phyloP scores from a whole-genome alignment of 2,113 vertebrate species.

The Brachypodius melanocephalos region DNA sequence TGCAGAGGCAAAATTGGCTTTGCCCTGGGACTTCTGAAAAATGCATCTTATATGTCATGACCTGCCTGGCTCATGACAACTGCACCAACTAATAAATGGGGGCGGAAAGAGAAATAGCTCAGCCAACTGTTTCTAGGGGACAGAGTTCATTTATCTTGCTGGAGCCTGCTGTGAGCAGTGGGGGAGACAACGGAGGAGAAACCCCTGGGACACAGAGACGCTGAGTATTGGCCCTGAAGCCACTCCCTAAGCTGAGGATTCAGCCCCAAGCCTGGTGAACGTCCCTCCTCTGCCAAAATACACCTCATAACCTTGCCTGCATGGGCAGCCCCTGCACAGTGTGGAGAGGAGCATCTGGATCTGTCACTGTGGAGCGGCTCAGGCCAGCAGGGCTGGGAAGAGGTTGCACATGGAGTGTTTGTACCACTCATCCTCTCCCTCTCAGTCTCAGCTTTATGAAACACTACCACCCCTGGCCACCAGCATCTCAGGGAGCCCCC shows the following conservation, averaged over 20 bases:
- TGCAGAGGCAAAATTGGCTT: constrained; percentile 34
- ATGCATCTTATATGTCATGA: constrained; percentile 51
- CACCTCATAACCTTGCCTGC: background rate
- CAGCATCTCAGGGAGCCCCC: background rate
- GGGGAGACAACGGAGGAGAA: accelerated
- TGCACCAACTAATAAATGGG: constrained; percentile 54
- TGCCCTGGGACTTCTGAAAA: constrained; percentile 48
- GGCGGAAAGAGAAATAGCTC: constrained; percentile 56
- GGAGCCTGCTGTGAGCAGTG: background rate
- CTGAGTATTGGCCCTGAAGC: background rate
- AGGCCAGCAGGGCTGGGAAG: background rate
- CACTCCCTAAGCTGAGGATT: background rate
- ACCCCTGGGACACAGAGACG: background rate
- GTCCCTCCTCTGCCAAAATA: background rate
- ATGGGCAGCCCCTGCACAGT: accelerated
- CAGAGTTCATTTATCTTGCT: constrained; percentile 33
- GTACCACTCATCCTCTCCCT: background rate
- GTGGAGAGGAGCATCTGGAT: background rate
- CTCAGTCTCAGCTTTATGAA: background rate
- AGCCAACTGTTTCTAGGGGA: constrained; percentile 56
- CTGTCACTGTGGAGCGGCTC: background rate
- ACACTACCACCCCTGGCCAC: background rate
- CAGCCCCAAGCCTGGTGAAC: background rate
- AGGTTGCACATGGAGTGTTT: background rate
- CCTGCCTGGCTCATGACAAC: constrained; percentile 48